Conservation (phyloP, 1,140 invertebrate species). For the Manduca sexta region DNA sequence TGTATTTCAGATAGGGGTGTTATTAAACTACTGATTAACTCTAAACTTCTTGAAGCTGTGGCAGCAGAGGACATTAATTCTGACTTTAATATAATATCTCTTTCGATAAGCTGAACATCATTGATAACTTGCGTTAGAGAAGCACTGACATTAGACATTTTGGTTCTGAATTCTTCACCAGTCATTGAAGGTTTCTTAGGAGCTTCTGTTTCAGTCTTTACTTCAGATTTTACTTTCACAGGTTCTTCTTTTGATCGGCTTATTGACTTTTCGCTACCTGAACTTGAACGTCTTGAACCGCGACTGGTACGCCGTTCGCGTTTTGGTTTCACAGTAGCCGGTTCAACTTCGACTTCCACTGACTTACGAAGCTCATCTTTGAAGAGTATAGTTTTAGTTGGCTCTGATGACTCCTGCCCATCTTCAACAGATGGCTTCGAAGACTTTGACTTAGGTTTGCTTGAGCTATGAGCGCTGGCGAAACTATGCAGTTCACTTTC, state of each 20-base stretch:
- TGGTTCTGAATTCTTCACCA: slow-evolving; percentile 31
- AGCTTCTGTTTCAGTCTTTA: slow-evolving; percentile 8
- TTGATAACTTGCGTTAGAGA: slow-evolving; percentile 46
- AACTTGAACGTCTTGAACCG: slow-evolving; percentile 64
- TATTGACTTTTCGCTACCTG: slow-evolving; percentile 58
- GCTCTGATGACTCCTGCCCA: slow-evolving; percentile 35
- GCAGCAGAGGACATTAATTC: slow-evolving; percentile 76
- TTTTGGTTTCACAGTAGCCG: slow-evolving; percentile 45
- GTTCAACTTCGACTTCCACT: slow-evolving; percentile 33
- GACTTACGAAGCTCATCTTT: slow-evolving; percentile 47
- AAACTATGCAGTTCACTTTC: slow-evolving; percentile 75
- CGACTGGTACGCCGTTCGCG: slow-evolving; percentile 43
- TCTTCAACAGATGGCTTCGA: slow-evolving; percentile 43
- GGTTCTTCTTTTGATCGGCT: slow-evolving; percentile 47
- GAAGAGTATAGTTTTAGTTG: slow-evolving; percentile 40
- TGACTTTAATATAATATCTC: slow-evolving; percentile 76
- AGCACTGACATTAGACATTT: slow-evolving; percentile 29
- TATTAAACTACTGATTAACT: slow-evolving; percentile 76
- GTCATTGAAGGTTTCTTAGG: slow-evolving; percentile 14
- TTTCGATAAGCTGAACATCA: slow-evolving; percentile 74
- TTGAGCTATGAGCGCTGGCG: slow-evolving; percentile 76
- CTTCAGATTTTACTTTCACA: slow-evolving; percentile 31
- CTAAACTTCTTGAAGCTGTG: slow-evolving; percentile 77
- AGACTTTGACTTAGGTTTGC: slow-evolving; percentile 54
- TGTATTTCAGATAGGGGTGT: slow-evolving; percentile 78